Evolutionary conservation across 1,140 invertebrate genomes (phyloP), one percentile per base, ranked within the genome.

Genomic region (Diprion similis): DNA sequence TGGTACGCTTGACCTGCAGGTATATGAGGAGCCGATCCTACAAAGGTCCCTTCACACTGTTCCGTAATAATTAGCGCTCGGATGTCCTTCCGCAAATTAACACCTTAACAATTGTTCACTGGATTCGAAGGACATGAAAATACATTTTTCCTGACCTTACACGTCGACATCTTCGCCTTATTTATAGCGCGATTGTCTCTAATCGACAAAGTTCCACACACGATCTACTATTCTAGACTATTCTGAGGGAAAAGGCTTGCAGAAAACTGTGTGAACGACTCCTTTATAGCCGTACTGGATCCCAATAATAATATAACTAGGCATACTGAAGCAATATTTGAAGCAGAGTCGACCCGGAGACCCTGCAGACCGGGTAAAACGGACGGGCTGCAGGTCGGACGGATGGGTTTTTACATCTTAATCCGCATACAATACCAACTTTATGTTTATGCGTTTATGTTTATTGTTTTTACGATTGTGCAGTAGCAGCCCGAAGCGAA

Each of bases 391-490:
- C 68, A 74, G 68, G 66, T 66, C 66, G 74, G 71, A 59, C 11
- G 51, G 51, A 71, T 65, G 74, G 76, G 71, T 79, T 81, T 81
- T 81, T 79, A 78, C 76, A 74, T 67, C 51, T 24, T 76, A 76
- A 77, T 76, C 77, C 72, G 18, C 65, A 51, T 77, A 82, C 79
- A 79, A 81, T 79, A 59, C 51, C 51, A 59, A 59, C 51, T 59
- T 59, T 59, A 59, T 59, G 73, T 83, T 82, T 80, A 79, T 78
- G 81, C 71, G 77, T 80, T 82, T 79, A 80, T 80, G 78, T 80
- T 78, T 82, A 82, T 82, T 81, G 78, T 81, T 81, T 79, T 79
- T 81, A 79, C 74, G 74, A 79, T 73, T 79, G 37, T 76, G 24
- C 73, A 78, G 76, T 80, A 80, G 76, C 74, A 48, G 74, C 48